Percentiles rank a stretch among this genome's conserved stretches.
Evolutionary conservation across 92 coral and sea anemone species (phyloP).

Genomic region (Micromussa lordhowensis): DNA sequence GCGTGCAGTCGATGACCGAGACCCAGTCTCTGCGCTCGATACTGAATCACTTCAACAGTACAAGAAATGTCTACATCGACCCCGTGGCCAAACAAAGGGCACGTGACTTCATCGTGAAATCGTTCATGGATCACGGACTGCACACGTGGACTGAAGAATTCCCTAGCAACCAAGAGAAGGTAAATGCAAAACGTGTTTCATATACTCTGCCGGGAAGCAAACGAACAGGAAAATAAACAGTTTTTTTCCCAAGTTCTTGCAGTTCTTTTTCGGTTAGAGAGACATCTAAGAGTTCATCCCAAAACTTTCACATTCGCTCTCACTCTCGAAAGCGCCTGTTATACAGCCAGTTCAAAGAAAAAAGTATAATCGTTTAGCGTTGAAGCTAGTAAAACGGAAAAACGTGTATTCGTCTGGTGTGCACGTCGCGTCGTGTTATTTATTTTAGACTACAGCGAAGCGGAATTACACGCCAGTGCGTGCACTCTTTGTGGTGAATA

Average conservation of each 20-base stretch:
- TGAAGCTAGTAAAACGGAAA: too few species aligned
- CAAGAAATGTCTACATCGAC: constrained; percentile 66
- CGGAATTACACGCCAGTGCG: too few species aligned
- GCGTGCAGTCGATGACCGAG: constrained; percentile 2
- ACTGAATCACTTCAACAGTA: constrained; percentile 66
- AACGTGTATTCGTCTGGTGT: too few species aligned
- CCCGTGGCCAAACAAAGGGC: constrained; percentile 66
- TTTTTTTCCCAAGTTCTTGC: neutral
- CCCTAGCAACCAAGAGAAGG: constrained; percentile 49
- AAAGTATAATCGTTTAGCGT: too few species aligned
- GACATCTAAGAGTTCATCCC: neutral
- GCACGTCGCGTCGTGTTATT: too few species aligned
- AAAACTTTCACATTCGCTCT: neutral
- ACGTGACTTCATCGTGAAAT: constrained; percentile 71
- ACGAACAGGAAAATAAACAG: neutral
- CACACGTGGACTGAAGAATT: constrained; percentile 87
- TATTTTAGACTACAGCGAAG: too few species aligned
- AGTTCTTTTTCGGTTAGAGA: neutral
- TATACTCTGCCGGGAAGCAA: neutral
- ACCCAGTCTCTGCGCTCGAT: constrained; percentile 44
- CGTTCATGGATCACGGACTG: constrained; percentile 72
- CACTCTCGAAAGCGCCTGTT: too few species aligned
- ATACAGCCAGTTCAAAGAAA: too few species aligned
- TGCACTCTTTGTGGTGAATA: too few species aligned
- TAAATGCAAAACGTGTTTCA: neutral